Percentiles rank a stretch among this genome's conserved stretches.
These are phyloP conservation scores for Rhynchonema sp. DNA, from an alignment of 2,888 invertebrate species.

Conservation along the genomic window DNA sequence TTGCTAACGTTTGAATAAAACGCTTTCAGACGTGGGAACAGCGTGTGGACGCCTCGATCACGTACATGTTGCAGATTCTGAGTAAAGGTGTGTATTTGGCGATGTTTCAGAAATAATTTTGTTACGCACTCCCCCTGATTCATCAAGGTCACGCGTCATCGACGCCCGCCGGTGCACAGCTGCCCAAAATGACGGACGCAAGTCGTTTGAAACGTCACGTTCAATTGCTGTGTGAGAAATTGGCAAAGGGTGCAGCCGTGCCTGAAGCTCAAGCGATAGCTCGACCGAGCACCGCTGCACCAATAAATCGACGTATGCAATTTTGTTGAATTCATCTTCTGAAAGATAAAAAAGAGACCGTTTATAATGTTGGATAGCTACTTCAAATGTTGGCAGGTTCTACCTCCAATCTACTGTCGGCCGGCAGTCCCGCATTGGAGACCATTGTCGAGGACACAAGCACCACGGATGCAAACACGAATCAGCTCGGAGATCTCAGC, in stretches of 20 bases:
- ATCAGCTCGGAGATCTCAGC: background rate
- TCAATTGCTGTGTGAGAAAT: background rate
- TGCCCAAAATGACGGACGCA: background rate
- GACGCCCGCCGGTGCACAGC: background rate
- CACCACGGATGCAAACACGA: background rate
- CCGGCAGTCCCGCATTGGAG: background rate
- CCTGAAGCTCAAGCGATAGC: background rate
- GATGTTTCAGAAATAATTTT: too few species aligned
- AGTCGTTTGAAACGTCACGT: background rate
- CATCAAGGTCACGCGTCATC: background rate
- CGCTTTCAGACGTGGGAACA: slow-evolving; percentile 66
- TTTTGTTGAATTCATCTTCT: too few species aligned
- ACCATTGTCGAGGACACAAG: background rate
- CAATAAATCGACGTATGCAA: too few species aligned
- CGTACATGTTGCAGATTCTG: slow-evolving; percentile 42
- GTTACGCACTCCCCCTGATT: too few species aligned
- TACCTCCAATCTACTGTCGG: too few species aligned
- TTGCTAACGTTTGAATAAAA: too few species aligned
- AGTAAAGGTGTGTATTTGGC: too few species aligned
- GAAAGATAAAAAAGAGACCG: too few species aligned
- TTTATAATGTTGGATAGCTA: too few species aligned
- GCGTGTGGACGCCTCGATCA: slow-evolving; percentile 45
- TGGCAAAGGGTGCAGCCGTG: background rate
- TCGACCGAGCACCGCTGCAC: too few species aligned
- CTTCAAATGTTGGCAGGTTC: too few species aligned